Evolutionary conservation across 2,888 invertebrate genomes (phyloP).

Genomic region (Doris montereyensis): DNA sequence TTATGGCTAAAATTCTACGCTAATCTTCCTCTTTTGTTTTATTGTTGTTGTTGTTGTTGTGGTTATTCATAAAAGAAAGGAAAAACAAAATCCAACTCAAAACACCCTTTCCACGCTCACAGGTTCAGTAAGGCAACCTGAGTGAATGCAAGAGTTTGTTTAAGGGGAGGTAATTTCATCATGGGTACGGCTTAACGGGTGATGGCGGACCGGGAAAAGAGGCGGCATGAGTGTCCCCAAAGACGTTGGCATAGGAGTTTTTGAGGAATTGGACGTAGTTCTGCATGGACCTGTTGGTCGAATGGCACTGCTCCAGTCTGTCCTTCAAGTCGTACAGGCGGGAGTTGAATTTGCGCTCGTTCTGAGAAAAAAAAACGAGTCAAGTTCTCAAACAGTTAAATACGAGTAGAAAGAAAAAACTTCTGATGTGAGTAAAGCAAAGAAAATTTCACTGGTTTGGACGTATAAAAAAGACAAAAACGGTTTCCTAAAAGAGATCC

Average conservation of each 20-base stretch:
- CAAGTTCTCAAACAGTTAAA: too few relatives aligned
- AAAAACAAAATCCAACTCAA: too few relatives aligned
- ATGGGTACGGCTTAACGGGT: conserved; percentile 35
- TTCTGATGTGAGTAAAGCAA: too few relatives aligned
- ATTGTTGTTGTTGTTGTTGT: too few relatives aligned
- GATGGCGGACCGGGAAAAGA: conserved; percentile 41
- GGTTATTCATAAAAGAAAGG: too few relatives aligned
- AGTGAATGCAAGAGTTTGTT: not conserved
- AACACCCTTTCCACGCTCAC: too few relatives aligned
- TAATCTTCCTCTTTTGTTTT: too few relatives aligned
- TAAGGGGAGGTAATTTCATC: not conserved
- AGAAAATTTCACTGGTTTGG: too few relatives aligned
- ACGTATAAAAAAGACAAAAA: too few relatives aligned
- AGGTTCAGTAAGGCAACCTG: not conserved
- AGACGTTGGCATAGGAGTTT: conserved; percentile 72
- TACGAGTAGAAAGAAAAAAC: too few relatives aligned
- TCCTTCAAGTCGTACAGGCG: conserved; percentile 71
- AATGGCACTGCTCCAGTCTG: conserved; percentile 71
- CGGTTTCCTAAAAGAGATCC: too few relatives aligned
- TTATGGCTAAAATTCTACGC: too few relatives aligned
- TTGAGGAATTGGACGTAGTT: conserved; percentile 73
- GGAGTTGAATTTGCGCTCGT: conserved; percentile 70
- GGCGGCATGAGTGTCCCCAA: conserved; percentile 62
- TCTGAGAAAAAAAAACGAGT: conserved; percentile 55
- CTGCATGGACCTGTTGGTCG: conserved; percentile 72